Evolutionary conservation across 2,113 vertebrate species (phyloP).

Genomic region (Coregonus clupeaformis): DNA sequence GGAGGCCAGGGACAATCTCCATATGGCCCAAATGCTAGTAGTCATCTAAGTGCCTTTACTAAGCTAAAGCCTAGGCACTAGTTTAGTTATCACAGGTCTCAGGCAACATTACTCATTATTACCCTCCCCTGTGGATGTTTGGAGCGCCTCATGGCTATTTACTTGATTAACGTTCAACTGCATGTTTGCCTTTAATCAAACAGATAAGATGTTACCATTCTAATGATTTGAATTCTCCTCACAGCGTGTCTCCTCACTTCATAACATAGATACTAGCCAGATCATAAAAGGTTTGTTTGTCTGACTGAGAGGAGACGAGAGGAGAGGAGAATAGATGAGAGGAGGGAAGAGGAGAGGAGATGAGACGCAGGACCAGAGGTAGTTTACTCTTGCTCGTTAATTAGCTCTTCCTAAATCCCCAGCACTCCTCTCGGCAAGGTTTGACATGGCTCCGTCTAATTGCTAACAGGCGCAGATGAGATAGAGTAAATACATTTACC

Average conservation of each 20-base stretch:
- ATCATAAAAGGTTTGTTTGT: constrained; percentile 8
- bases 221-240: constrained; percentile 39
- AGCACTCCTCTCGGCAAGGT: constrained; percentile 51
- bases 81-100: background rate
- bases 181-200: constrained; percentile 21
- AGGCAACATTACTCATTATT: background rate
- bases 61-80: no score
- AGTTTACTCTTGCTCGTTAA: constrained; percentile 59
- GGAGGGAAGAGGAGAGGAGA: no score
- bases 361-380: constrained; percentile 30
- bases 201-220: background rate
- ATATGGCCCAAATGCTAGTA: background rate
- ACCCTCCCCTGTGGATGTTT: background rate
- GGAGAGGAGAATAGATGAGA: no score
- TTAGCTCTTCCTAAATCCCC: constrained; percentile 58
- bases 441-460: constrained; percentile 55
- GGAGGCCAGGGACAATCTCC: background rate
- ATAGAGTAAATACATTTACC: constrained; percentile 55
- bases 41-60: background rate
- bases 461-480: constrained; percentile 58
- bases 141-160: no score
- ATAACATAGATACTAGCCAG: constrained; percentile 33
- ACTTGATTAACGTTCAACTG: background rate
- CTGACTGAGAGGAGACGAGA: no score
- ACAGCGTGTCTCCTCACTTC: constrained; percentile 30